Percentiles rank a stretch among this genome's conserved stretches.
phyloP scores from a whole-genome alignment of 2,113 vertebrate species.

The Cyanistes caeruleus region DNA sequence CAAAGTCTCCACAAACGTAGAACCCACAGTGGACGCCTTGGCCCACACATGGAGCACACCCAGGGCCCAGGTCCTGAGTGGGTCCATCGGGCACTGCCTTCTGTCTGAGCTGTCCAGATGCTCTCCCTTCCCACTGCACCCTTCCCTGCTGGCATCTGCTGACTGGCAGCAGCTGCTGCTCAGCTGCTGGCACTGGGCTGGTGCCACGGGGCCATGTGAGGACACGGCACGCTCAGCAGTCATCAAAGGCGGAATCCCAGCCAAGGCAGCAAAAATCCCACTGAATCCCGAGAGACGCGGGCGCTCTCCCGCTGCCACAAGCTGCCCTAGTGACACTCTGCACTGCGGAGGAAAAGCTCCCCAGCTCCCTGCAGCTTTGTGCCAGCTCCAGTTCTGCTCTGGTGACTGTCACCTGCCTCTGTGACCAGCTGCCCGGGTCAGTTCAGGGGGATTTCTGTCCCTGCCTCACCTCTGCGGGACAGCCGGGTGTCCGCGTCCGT shows the following conservation, averaged over 20 bases:
- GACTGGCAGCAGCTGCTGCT: not conserved
- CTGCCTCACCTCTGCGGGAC: constrained; percentile 88
- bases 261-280: not conserved
- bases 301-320: not conserved
- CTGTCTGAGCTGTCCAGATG: not conserved
- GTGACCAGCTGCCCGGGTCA: not conserved
- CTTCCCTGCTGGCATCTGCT: not conserved
- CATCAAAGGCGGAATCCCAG: not conserved
- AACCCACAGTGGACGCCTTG: fast-evolving
- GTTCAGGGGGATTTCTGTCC: not conserved
- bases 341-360: not conserved
- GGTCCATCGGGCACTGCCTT: not conserved
- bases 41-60: not conserved
- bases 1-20: not conserved
- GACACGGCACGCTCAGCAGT: not conserved
- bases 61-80: not conserved
- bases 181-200: not conserved
- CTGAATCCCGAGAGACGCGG: not conserved
- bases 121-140: not conserved
- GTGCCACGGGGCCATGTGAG: not conserved
- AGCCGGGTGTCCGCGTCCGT: constrained; percentile 94
- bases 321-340: not conserved
- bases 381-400: not conserved
- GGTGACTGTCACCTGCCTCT: not conserved
- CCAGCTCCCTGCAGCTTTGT: not conserved